Evolutionary conservation across 1,140 invertebrate genomes (phyloP), one percentile per base, ranked within the genome.

Genomic region (Pararge aegeria): DNA sequence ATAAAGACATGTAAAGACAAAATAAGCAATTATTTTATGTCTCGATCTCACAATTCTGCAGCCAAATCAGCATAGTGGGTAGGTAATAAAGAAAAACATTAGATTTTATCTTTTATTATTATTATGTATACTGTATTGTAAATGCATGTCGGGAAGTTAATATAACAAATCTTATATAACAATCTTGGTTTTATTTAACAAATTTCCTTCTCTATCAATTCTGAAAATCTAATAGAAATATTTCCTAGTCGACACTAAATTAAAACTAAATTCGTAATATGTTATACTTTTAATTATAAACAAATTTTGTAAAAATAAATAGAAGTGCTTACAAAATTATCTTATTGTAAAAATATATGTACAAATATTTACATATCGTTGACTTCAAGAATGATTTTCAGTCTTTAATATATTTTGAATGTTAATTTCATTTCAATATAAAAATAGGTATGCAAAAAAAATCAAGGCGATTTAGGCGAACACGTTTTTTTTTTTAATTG

Each of bases 341-440:
- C 37, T 58, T 49, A 5, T 4, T 42, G 38, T 24, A 30, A 19
- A 49, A 55, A 44, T n/a, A 24, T 64, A 64, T 64, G 46, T 64
- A 64, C 62, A 64, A 24, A 64, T 64, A 70, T 73, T 60, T 73
- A 73, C 70, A 73, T 55, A 24, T 51, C 46, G 48, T 40, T 62
- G 67, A 38, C 53, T 55, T 57, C 24, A 15, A 54, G 46, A 67
- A 63, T 62, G 37, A 61, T 55, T 64, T 52, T 73, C 70, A 73
- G 70, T 73, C 70, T 73, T 73, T 57, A 53, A 15, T 58, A 58
- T 58, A 44, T 57, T 55, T 46, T 12, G 38, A 40, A 40, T 40
- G 38, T 34, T 34, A 34, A 12, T 34, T 34, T 34, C n/a, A 34
- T 1, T 34, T 6, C n/a, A 3, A 7, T n/a, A n/a, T n/a, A n/a